Percentiles rank a stretch among this genome's conserved stretches.
These are phyloP conservation scores for Rhagoletis zephyria DNA, from an alignment of 1,140 invertebrate genomes.

Conservation along the genomic window DNA sequence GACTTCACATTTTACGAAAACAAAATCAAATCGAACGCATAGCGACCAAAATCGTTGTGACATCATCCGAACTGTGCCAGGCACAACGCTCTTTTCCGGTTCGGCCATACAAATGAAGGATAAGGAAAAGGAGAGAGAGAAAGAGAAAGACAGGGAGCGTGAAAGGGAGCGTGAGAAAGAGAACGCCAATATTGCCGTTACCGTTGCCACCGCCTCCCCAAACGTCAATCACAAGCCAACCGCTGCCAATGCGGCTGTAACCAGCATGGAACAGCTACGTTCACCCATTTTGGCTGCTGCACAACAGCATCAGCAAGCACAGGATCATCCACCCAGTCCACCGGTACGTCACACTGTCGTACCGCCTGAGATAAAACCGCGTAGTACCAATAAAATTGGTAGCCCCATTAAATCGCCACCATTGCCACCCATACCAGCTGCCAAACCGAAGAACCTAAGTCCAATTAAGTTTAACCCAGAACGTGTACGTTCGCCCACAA, in stretches of 20 bases:
- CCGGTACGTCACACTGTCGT: slow-evolving; percentile 61
- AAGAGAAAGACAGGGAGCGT: slow-evolving; percentile 14
- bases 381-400: slow-evolving; percentile 66
- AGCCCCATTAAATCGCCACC: slow-evolving; percentile 72
- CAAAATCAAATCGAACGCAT: slow-evolving; percentile 78
- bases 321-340: slow-evolving; percentile 63
- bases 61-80: slow-evolving; percentile 71
- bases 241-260: slow-evolving; percentile 55
- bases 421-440: slow-evolving; percentile 70
- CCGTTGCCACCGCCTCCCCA: background rate
- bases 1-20: slow-evolving; percentile 90
- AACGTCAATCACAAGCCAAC: slow-evolving; percentile 47
- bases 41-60: slow-evolving; percentile 78
- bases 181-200: background rate
- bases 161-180: slow-evolving; percentile 18
- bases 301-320: slow-evolving; percentile 13
- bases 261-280: slow-evolving; percentile 27
- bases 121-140: slow-evolving; percentile 11
- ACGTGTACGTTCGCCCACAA: slow-evolving; percentile 65
- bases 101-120: slow-evolving; percentile 56
- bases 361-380: slow-evolving; percentile 70
- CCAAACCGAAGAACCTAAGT: slow-evolving; percentile 69
- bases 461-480: slow-evolving; percentile 65
- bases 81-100: slow-evolving; percentile 67
- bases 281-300: slow-evolving; percentile 56